phyloP scores from a whole-genome alignment of 2,113 vertebrate genomes.

The Haplochromis vanheusdeni region DNA sequence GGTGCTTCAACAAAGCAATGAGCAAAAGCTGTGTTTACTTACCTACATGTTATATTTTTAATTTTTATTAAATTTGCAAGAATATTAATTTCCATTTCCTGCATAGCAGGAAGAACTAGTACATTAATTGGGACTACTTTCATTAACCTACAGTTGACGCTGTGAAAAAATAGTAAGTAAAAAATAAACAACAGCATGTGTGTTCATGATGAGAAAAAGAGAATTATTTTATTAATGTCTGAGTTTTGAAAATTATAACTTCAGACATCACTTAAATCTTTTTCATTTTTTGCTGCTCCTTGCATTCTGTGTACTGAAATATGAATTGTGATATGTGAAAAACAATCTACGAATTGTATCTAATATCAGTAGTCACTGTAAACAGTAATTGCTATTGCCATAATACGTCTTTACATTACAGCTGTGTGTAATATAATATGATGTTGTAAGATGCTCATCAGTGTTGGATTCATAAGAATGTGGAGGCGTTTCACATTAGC shows the following conservation, averaged over 20 bases:
- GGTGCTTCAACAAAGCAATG: background rate
- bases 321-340: background rate
- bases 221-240: background rate
- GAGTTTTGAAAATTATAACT: background rate
- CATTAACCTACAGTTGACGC: background rate
- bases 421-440: background rate
- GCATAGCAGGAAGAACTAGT: background rate
- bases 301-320: background rate
- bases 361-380: background rate
- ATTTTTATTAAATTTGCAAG: background rate
- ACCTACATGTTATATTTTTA: background rate
- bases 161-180: background rate
- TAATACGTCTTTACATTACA: background rate
- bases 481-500: background rate
- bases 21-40: background rate
- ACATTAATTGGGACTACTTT: background rate
- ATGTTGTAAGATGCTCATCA: background rate
- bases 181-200: background rate
- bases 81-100: background rate
- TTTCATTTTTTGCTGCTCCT: background rate
- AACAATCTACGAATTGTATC: background rate
- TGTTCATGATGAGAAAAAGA: background rate
- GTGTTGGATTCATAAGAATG: background rate
- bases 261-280: background rate
- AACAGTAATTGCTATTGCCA: background rate